Evolutionary conservation across 2,113 vertebrate species (phyloP).

Genomic region (Clarias batrachus): DNA sequence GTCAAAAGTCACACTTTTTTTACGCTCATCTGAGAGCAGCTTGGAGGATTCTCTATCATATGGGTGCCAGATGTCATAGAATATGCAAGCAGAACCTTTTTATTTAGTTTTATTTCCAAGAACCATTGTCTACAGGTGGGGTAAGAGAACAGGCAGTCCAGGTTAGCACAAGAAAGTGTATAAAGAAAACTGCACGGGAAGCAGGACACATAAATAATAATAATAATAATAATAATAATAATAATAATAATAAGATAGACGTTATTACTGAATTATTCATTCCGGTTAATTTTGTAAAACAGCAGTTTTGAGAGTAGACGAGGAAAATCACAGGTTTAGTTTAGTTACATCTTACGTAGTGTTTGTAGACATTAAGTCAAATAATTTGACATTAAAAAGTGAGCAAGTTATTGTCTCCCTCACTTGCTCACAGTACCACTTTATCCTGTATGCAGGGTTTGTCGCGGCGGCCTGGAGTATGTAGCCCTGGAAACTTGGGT

Average conservation of each 20-base stretch:
- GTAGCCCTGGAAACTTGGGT: too few relatives aligned
- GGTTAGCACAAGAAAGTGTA: background rate
- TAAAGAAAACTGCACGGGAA: background rate
- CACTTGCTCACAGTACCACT: too few relatives aligned
- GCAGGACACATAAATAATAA: background rate
- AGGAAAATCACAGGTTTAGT: too few relatives aligned
- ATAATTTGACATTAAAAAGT: too few relatives aligned
- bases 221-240: slow-evolving; percentile 6
- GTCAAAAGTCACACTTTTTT: slow-evolving; percentile 36
- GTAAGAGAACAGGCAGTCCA: slow-evolving; percentile 1
- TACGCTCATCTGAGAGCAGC: slow-evolving; percentile 32
- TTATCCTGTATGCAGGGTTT: too few relatives aligned
- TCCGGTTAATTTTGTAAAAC: too few relatives aligned
- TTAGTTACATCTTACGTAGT: too few relatives aligned
- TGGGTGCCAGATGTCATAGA: background rate
- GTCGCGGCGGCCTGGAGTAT: too few relatives aligned
- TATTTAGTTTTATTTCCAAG: background rate
- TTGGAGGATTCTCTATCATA: slow-evolving; percentile 11
- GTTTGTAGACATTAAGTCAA: too few relatives aligned
- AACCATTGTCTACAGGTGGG: background rate
- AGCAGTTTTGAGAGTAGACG: too few relatives aligned
- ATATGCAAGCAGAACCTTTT: slow-evolving; percentile 15
- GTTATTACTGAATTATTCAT: too few relatives aligned
- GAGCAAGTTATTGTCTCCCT: too few relatives aligned
- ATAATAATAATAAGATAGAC: background rate